phyloP scores from a whole-genome alignment of 1,140 invertebrate genomes.

The Caerostris extrusa region DNA sequence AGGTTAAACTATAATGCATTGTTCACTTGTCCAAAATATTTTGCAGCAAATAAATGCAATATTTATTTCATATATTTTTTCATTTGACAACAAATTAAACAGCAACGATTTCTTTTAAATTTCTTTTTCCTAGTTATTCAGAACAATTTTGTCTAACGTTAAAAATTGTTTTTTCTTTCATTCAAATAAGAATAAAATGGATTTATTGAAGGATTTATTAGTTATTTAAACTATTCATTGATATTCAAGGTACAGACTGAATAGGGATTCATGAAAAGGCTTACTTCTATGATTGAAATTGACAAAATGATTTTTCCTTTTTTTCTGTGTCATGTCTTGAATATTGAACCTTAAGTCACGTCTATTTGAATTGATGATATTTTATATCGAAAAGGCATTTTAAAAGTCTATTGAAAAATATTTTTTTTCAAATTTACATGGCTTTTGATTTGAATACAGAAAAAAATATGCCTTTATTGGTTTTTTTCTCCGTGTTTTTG shows the following conservation, averaged over 20 bases:
- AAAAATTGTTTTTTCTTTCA: background rate
- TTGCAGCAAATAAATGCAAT: background rate
- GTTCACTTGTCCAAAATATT: background rate
- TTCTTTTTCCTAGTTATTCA: background rate
- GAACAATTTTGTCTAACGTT: background rate
- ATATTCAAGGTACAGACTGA: background rate
- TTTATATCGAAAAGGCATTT: background rate
- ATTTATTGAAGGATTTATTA: conserved; percentile 4
- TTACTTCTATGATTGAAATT: background rate
- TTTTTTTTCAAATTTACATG: background rate
- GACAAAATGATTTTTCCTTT: background rate
- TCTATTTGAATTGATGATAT: background rate
- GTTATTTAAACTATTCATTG: background rate
- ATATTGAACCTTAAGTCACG: background rate
- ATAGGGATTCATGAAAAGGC: too few relatives aligned
- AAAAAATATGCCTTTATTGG: too few relatives aligned
- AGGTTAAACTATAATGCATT: too few relatives aligned
- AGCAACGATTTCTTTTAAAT: background rate
- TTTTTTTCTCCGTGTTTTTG: too few relatives aligned
- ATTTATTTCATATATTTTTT: background rate
- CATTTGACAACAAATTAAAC: background rate
- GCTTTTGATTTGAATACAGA: too few relatives aligned
- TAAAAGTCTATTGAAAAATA: background rate
- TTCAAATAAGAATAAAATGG: background rate
- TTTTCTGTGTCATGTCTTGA: background rate